phyloP scores from a whole-genome alignment of 2,888 invertebrate genomes.

The Trichopoda pennipes region DNA sequence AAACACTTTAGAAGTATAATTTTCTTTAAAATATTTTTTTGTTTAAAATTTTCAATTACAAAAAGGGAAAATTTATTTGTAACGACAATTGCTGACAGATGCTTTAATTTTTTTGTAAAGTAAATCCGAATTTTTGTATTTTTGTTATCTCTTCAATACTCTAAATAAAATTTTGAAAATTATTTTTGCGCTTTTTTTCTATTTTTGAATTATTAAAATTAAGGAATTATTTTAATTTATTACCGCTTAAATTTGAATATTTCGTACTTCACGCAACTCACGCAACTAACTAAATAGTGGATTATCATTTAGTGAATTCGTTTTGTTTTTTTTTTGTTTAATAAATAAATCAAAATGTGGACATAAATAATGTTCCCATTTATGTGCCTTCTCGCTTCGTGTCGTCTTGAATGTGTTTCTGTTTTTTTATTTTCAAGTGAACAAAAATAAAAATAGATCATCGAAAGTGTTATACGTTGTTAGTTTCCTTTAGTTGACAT shows the following conservation, averaged over 20 bases:
- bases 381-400: constrained; percentile 1
- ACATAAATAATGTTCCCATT: constrained; percentile 38
- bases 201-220: not conserved
- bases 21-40: too few relatives aligned
- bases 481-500: constrained; percentile 35
- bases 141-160: not conserved
- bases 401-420: constrained; percentile 2
- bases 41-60: too few relatives aligned
- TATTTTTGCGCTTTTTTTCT: not conserved
- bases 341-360: constrained; percentile 50
- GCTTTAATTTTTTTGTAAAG: too few relatives aligned
- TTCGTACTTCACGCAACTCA: constrained; percentile 52
- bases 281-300: constrained; percentile 27
- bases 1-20: too few relatives aligned
- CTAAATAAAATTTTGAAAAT: not conserved
- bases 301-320: constrained; percentile 2
- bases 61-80: too few relatives aligned
- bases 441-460: constrained; percentile 49
- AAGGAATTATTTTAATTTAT: not conserved
- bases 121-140: too few relatives aligned
- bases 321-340: constrained; percentile 7
- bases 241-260: constrained; percentile 19
- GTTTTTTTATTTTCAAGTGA: not conserved
- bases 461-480: constrained; percentile 30
- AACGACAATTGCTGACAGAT: too few relatives aligned